Base-by-base conservation (phyloP, 64 coral and sea anemone genomes). In the Stylophora pistillata region DNA sequence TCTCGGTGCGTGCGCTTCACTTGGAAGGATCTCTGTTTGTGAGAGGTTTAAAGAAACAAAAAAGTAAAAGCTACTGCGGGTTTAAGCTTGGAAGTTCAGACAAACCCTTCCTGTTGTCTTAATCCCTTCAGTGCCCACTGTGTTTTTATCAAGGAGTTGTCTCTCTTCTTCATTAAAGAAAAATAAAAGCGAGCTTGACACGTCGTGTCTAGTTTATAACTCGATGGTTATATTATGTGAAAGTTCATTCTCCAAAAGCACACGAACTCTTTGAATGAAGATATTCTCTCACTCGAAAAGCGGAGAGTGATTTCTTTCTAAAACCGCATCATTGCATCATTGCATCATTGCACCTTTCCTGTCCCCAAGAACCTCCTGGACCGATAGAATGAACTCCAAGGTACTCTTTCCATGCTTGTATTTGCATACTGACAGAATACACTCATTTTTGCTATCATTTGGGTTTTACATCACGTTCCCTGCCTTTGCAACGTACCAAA, bases 41-140 rank as follows among this genome's bases (percentile, higher is more conserved):
- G 30, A 69, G 80, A 69, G 62, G 69, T 84, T 47, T 84, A 54
- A 68, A 69, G 31, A 63, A 84, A 84, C 80, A 84, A 84, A 82
- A 21, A 47, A 47, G 7, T 47, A 47, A 47, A 31, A 70, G 14
- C 61, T 68, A 29, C 33, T 16, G 20, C 47, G 28, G 78, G 37
- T 62, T 65, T 65, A 82, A 53, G 7, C 18, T 37, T 65, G 37
- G 34, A 10, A 1, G 21, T n/a, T 47, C 33, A 34, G 23, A 23
- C 73, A 58, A 79, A 81, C 11, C 18, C 59, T 15, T 15, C 33
- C 15, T 34, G 5, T 33, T 26, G 61, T 7, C 61, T 65, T 70
- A 84, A 84, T 84, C 80, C 62, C 15, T 84, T 23, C 59, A 58
- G 32, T 54, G 58, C 80, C 80, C 23, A 84, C 80, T 84, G 61